A percentile compares a stretch with the other conserved stretches of the same genome.
These are phyloP conservation scores for Scaptomyza parva DNA, from an alignment of 2,888 invertebrate genomes.

Conservation along the genomic window DNA sequence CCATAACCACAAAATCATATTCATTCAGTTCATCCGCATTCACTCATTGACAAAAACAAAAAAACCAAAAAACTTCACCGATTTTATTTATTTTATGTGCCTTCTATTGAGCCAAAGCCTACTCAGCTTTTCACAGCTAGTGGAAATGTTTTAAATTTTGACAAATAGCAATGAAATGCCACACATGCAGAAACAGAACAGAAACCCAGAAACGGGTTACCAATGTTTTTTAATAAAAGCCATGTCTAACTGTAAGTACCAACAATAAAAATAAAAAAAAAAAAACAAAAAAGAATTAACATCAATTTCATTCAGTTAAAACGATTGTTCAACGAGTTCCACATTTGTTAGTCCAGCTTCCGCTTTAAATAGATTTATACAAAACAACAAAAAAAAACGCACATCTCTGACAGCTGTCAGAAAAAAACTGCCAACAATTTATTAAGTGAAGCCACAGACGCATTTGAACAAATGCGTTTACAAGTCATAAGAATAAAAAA, in stretches of 20 bases:
- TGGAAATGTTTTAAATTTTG: conserved; percentile 4
- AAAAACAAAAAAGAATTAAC: conserved; percentile 15
- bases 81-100: conserved; percentile 40
- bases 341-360: conserved; percentile 42
- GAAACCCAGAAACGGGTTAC: conserved; percentile 5
- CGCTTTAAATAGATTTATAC: conserved; percentile 24
- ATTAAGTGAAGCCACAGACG: conserved; percentile 34
- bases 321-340: conserved; percentile 13
- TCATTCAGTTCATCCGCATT: conserved; percentile 40
- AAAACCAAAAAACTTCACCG: conserved; percentile 13
- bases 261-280: not conserved
- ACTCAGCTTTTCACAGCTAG: conserved; percentile 10
- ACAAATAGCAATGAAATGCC: conserved; percentile 40
- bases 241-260: conserved; percentile 58
- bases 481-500: conserved; percentile 52
- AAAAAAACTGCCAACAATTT: conserved; percentile 38
- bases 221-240: conserved; percentile 26
- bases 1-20: conserved; percentile 34
- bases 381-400: conserved; percentile 30
- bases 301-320: conserved; percentile 15
- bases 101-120: conserved; percentile 14
- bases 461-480: conserved; percentile 26
- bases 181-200: conserved; percentile 52
- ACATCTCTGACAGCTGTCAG: conserved; percentile 16
- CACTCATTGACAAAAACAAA: conserved; percentile 25